Conservation (phyloP, 2,797 vertebrate species). For the Hypotaenidia okinawae region DNA sequence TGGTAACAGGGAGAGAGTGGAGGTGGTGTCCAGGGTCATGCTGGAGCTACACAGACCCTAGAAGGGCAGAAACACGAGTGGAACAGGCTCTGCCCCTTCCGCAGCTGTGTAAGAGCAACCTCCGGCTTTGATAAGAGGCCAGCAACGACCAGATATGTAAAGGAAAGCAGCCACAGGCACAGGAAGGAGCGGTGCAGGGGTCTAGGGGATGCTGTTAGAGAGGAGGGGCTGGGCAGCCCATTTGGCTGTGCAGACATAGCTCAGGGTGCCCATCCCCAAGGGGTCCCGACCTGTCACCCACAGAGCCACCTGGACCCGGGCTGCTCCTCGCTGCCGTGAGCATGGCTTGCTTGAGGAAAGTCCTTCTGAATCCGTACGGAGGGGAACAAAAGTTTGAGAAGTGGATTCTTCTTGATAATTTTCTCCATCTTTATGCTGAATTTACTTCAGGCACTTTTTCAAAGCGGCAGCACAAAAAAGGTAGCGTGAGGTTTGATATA, state of each 20-base stretch:
- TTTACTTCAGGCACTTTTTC: conserved; percentile 4
- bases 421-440: background rate
- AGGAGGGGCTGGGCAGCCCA: background rate
- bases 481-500: background rate
- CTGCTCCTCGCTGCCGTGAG: background rate
- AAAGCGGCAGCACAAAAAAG: conserved; percentile 23
- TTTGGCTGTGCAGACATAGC: background rate
- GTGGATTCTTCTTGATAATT: background rate
- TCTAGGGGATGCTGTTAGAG: background rate
- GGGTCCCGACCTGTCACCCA: background rate
- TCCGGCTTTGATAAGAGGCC: background rate
- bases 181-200: background rate
- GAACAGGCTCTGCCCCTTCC: background rate
- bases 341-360: background rate
- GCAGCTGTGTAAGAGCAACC: background rate
- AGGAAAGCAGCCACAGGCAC: background rate
- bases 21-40: background rate
- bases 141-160: background rate
- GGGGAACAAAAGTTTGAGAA: background rate
- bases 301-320: background rate
- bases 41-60: background rate
- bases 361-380: background rate
- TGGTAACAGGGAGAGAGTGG: background rate
- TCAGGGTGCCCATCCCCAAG: background rate
- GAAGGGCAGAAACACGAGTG: background rate